Evolutionary conservation across 1,140 invertebrate species (phyloP), one percentile per base, ranked within the genome.

Genomic region (Subanguina moxae): DNA sequence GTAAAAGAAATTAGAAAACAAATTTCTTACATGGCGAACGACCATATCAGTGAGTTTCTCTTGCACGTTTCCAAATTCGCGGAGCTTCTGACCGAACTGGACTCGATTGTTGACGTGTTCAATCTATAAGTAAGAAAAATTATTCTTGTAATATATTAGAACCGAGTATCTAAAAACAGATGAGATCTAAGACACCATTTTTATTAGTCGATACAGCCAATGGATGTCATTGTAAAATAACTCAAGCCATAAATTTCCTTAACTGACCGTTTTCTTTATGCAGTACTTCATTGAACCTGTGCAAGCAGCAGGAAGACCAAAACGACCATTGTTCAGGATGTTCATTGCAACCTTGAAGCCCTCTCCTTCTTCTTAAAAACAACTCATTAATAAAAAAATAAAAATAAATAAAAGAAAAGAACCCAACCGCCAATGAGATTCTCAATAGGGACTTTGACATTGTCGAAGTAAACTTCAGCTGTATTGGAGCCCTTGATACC

Each of bases 271-370:
- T 85, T 92, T 91, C 77, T 89, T 86, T 46, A 95, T 91, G 71
- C 91, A 93, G 56, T 87, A 85, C 76, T 88, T 88, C 92, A 95
- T 94, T 0, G 93, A 95, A 61, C 95, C 95, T 13, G 91, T 87
- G 38, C 97, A 84, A 52, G 89, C 90, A 23, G 93, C 93, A 57
- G 90, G 91, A 93, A 98, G 98, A 68, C 95, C 94, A 86, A 98
- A 99, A 1, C 95, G 86, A 25, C 96, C 96, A 85, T 96, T 97
- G 84, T 99, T 99, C 15, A 99, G 86, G 83, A 99, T 97, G 82
- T 94, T 94, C 92, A 99, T 97, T 7, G 96, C 96, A 67, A 98
- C 91, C 87, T 98, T 98, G 84, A 99, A 99, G n/a, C 95, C 95
- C 84, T 94, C 89, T 19, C 95, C 95, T 74, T 93, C 89, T 75